A percentile compares a stretch with the other conserved stretches of the same genome.
Evolutionary conservation across 2,113 vertebrate species (phyloP).

Genomic region (Myxocyprinus asiaticus): DNA sequence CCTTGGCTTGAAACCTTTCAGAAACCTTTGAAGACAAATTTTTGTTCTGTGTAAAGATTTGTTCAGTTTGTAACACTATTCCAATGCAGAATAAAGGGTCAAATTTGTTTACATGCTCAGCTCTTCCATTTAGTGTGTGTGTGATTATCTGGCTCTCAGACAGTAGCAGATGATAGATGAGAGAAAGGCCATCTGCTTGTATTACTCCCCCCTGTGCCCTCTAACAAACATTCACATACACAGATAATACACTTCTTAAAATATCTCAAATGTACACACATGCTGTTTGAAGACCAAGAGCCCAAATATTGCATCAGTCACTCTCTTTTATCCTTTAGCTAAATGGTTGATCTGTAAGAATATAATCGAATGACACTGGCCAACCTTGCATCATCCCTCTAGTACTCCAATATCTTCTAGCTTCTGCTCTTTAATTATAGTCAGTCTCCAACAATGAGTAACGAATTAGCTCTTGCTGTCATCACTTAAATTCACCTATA

Average conservation of each 20-base stretch:
- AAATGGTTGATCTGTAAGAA: not conserved
- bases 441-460: not conserved
- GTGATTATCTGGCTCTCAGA: conserved; percentile 36
- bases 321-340: not conserved
- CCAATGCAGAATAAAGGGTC: too few species aligned
- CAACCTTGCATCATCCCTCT: not conserved
- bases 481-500: too few species aligned
- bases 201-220: conserved; percentile 19
- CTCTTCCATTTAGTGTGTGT: too few species aligned
- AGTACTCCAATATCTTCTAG: not conserved
- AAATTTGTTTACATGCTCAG: too few species aligned
- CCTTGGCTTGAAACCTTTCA: too few species aligned
- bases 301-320: conserved; percentile 4
- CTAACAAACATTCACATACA: conserved; percentile 2
- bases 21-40: too few species aligned
- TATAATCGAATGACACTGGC: not conserved
- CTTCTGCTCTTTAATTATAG: not conserved
- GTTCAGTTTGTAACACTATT: too few species aligned
- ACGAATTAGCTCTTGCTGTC: not conserved
- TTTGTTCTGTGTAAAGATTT: too few species aligned
- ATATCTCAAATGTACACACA: conserved; percentile 27
- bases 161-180: conserved; percentile 41
- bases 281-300: conserved; percentile 16
- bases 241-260: conserved; percentile 27
- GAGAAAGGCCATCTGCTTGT: conserved; percentile 44